Percentiles rank a stretch among this genome's conserved stretches.
Evolutionary conservation across 2,797 vertebrate species (phyloP).

Genomic region (Molossus molossus): DNA sequence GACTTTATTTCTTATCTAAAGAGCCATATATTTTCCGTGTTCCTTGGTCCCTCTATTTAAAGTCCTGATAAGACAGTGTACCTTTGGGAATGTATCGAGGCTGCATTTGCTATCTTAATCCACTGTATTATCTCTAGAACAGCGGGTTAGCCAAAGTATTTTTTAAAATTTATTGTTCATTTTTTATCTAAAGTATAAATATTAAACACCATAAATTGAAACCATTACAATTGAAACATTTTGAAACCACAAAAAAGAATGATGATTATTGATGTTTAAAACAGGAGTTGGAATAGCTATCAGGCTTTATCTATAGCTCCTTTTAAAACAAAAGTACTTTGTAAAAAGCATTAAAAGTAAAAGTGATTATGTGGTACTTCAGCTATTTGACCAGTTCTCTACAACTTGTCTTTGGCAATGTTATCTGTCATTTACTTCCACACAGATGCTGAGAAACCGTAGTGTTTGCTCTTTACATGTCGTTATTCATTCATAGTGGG

Average conservation of each 20-base stretch:
- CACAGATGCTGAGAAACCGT: slow-evolving; percentile 61
- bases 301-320: neutral
- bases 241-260: slow-evolving; percentile 46
- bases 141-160: slow-evolving; percentile 36
- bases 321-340: slow-evolving; percentile 44
- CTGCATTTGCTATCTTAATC: slow-evolving; percentile 54
- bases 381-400: slow-evolving; percentile 63
- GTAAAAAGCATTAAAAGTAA: slow-evolving; percentile 50
- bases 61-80: slow-evolving; percentile 68
- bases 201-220: slow-evolving; percentile 62
- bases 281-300: neutral
- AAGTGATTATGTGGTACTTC: slow-evolving; percentile 34
- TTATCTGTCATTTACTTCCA: slow-evolving; percentile 73
- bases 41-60: slow-evolving; percentile 55
- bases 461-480: slow-evolving; percentile 45
- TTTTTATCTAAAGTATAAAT: slow-evolving; percentile 51
- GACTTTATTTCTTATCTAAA: slow-evolving; percentile 84
- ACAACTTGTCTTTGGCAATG: slow-evolving; percentile 73
- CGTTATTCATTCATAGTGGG: slow-evolving; percentile 54
- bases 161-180: slow-evolving; percentile 58
- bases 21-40: slow-evolving; percentile 85
- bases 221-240: slow-evolving; percentile 31
- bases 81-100: slow-evolving; percentile 63
- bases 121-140: slow-evolving; percentile 4
- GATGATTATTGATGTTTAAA: slow-evolving; percentile 14